A percentile compares a stretch with the other conserved stretches of the same genome.
Conservation (phyloP, 1,140 invertebrate species). For the Colletes latitarsis region DNA sequence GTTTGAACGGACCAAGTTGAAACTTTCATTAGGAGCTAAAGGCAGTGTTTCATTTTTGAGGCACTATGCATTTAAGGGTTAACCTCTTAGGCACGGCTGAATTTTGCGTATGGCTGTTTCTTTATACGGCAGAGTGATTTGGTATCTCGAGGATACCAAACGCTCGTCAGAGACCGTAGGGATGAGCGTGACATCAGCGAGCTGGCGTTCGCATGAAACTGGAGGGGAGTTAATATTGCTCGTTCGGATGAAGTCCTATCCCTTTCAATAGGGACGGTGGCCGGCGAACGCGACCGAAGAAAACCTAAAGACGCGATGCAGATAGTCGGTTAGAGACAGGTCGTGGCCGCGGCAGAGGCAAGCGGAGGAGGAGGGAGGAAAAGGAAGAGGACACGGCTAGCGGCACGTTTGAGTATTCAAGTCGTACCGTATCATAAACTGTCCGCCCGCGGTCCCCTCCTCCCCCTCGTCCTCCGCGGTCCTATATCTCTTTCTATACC, state of each 20-base stretch:
- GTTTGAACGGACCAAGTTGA: too few relatives aligned
- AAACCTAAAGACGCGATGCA: slow-evolving; percentile 41
- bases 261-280: background rate
- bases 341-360: slow-evolving; percentile 30
- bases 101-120: too few relatives aligned
- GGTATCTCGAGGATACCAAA: too few relatives aligned
- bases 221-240: too few relatives aligned
- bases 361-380: background rate
- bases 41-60: too few relatives aligned
- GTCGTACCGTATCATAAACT: slow-evolving; percentile 75
- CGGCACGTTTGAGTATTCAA: slow-evolving; percentile 74
- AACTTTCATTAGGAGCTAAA: too few relatives aligned
- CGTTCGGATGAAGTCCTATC: background rate
- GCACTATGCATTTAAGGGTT: too few relatives aligned
- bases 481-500: slow-evolving; percentile 42
- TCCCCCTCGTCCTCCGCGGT: background rate
- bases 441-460: slow-evolving; percentile 66
- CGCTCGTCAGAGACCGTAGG: too few relatives aligned
- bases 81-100: too few relatives aligned
- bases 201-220: too few relatives aligned
- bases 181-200: too few relatives aligned
- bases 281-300: background rate
- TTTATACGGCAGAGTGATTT: too few relatives aligned
- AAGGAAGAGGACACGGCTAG: slow-evolving; percentile 46
- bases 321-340: slow-evolving; percentile 49